phyloP scores from a whole-genome alignment of 92 coral and sea anemone species.

The Montipora capitata region DNA sequence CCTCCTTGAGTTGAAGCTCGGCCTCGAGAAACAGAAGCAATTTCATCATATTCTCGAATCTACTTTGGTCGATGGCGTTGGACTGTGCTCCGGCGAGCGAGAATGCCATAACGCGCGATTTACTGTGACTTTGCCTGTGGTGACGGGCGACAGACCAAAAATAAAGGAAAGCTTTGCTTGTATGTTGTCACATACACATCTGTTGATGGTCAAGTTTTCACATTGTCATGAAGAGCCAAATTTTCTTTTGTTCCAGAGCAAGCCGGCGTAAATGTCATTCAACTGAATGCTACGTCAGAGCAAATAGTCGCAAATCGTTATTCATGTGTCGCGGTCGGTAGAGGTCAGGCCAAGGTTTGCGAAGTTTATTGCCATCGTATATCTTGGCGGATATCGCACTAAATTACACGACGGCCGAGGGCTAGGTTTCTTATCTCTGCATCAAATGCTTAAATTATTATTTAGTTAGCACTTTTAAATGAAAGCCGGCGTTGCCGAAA shows the following conservation, averaged over 20 bases:
- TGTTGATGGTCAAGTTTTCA: conserved; percentile 42
- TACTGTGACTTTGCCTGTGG: conserved; percentile 14
- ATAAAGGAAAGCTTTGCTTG: conserved; percentile 24
- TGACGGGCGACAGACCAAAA: conserved; percentile 9
- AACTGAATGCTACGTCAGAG: conserved; percentile 47
- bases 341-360: conserved; percentile 27
- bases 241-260: conserved; percentile 38
- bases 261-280: conserved; percentile 38
- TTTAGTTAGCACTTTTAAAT: conserved; percentile 18
- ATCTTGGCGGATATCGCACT: conserved; percentile 3
- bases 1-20: conserved; percentile 97
- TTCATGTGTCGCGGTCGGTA: not conserved
- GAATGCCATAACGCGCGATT: conserved; percentile 27
- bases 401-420: not conserved
- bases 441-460: not conserved
- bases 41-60: conserved; percentile 93
- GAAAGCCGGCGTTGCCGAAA: not conserved
- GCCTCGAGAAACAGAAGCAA: conserved; percentile 93
- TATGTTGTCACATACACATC: conserved; percentile 59
- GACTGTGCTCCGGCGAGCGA: conserved; percentile 19
- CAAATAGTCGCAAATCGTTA: conserved; percentile 14
- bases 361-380: not conserved
- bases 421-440: not conserved
- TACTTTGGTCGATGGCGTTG: conserved; percentile 48
- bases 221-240: conserved; percentile 57